A percentile compares a stretch with the other conserved stretches of the same genome.
Conservation (phyloP, 2,113 vertebrate species). For the Prinia subflava region DNA sequence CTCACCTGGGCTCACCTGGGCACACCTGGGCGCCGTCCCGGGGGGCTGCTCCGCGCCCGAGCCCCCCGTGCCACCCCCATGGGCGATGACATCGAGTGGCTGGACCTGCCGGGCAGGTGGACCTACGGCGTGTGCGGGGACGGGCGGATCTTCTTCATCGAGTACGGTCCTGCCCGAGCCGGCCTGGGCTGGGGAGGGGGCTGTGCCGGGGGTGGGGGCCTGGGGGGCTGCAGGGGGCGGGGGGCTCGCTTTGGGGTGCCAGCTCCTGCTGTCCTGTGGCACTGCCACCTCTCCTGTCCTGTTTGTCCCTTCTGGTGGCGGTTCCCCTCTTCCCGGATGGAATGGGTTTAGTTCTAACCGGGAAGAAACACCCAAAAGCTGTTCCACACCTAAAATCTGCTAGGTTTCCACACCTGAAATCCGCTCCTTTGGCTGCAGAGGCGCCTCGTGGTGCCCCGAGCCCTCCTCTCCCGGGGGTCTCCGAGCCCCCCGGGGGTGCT, state of each 20-base stretch:
- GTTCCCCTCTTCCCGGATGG: no score
- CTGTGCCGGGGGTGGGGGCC: not conserved
- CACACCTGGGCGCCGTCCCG: no score
- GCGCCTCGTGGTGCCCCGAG: not conserved
- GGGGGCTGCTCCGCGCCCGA: not conserved
- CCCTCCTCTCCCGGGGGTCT: not conserved
- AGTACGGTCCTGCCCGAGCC: conserved; percentile 50
- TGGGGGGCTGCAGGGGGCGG: not conserved
- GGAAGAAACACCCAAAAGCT: no score
- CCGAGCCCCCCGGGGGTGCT: not conserved
- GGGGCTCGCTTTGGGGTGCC: not conserved
- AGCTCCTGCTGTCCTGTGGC: not conserved
- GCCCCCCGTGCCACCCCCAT: conserved; percentile 21
- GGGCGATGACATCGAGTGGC: conserved; percentile 75
- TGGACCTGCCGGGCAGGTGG: conserved; percentile 76
- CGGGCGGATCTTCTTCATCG: conserved; percentile 76
- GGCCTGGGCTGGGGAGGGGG: not conserved
- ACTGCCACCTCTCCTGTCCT: rapidly evolving
- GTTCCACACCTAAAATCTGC: no score
- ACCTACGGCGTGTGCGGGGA: conserved; percentile 74
- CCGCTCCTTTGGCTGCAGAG: not conserved
- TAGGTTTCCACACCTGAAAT: not conserved
- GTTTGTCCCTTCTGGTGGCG: no score
- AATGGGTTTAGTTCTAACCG: no score
- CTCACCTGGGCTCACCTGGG: no score